Conservation (phyloP, 2,888 invertebrate species). For the Heliconius sara region DNA sequence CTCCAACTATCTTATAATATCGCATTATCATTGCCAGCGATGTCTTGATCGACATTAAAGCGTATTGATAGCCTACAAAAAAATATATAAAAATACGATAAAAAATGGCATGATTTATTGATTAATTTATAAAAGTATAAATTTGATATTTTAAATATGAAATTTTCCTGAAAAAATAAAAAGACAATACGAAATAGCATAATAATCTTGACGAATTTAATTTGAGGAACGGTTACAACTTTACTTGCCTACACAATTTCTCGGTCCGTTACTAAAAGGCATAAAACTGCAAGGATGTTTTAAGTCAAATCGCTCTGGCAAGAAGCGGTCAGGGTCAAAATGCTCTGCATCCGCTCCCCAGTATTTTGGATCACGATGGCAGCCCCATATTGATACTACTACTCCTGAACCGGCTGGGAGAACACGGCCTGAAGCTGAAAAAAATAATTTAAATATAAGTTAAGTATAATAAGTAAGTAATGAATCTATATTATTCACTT, state of each 20-base stretch:
- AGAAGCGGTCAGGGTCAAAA: conserved; percentile 86
- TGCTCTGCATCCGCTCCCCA: conserved; percentile 85
- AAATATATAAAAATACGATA: conserved; percentile 9
- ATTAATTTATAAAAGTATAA: conserved; percentile 5
- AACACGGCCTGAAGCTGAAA: conserved; percentile 66
- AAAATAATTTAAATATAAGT: background rate
- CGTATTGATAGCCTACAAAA: conserved; percentile 74
- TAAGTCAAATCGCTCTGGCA: conserved; percentile 78
- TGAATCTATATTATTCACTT: background rate
- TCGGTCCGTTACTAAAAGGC: conserved; percentile 81
- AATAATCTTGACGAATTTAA: too few relatives aligned
- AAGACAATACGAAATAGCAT: too few relatives aligned
- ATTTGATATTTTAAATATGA: background rate
- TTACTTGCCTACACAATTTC: conserved; percentile 80
- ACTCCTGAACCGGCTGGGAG: conserved; percentile 78
- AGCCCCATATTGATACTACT: conserved; percentile 77
- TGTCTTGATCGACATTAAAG: conserved; percentile 74
- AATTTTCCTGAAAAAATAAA: background rate
- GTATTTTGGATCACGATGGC: conserved; percentile 81
- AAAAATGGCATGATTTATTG: background rate
- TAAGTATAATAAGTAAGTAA: background rate
- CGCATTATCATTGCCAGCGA: conserved; percentile 62
- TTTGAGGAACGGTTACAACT: background rate
- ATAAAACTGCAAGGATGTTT: conserved; percentile 73
- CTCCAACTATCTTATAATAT: conserved; percentile 61